phyloP scores from a whole-genome alignment of 2,888 invertebrate genomes.

The Chloroclysta siterata region DNA sequence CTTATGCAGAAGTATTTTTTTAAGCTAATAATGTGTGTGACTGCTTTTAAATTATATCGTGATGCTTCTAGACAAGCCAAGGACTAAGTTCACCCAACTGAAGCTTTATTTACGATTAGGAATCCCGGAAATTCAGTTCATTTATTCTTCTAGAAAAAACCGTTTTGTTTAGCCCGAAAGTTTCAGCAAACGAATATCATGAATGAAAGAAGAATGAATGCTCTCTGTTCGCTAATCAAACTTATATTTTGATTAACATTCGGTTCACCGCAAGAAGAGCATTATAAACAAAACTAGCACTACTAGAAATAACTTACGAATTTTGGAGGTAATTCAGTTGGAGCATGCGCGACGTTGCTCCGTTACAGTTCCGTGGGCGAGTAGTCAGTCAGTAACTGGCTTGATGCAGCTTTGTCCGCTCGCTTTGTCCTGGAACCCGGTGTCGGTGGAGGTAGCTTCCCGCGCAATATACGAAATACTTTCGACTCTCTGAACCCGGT shows the following conservation, averaged over 20 bases:
- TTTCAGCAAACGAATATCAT: slow-evolving; percentile 9
- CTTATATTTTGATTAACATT: slow-evolving; percentile 52
- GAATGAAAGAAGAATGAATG: slow-evolving; percentile 1
- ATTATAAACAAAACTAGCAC: slow-evolving; percentile 72
- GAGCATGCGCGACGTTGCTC: slow-evolving; percentile 70
- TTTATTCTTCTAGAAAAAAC: too few species aligned
- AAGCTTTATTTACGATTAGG: too few species aligned
- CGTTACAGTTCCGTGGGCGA: slow-evolving; percentile 64
- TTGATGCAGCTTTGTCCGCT: slow-evolving; percentile 59
- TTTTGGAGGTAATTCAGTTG: slow-evolving; percentile 72
- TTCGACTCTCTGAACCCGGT: background rate
- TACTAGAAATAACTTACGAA: slow-evolving; percentile 73
- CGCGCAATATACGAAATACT: slow-evolving; percentile 36
- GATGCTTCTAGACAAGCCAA: too few species aligned
- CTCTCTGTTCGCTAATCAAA: slow-evolving; percentile 7
- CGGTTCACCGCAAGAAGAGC: slow-evolving; percentile 52
- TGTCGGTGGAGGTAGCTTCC: slow-evolving; percentile 44
- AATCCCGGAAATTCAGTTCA: too few species aligned
- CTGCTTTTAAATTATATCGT: too few species aligned
- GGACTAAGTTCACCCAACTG: too few species aligned
- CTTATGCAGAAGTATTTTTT: too few species aligned
- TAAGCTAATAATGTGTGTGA: too few species aligned
- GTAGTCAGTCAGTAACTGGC: slow-evolving; percentile 77
- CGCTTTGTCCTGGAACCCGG: slow-evolving; percentile 42
- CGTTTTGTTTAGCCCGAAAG: background rate